Evolutionary conservation across 2,888 invertebrate genomes (phyloP), one percentile per base, ranked within the genome.

Genomic region (Lasioglossum calceatum): DNA sequence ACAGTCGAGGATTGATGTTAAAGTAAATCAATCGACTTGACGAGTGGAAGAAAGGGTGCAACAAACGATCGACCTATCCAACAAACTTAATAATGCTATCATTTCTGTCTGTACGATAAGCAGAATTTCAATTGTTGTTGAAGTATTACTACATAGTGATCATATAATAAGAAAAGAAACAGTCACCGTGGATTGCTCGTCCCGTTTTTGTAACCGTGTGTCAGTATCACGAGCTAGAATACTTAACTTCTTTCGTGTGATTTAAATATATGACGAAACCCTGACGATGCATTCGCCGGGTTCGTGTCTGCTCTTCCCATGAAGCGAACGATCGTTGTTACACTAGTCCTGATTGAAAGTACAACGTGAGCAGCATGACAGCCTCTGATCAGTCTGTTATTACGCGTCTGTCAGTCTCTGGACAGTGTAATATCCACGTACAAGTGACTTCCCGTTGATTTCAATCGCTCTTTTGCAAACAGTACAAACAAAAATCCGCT

Each of bases 341-440:
- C 80, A 72, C 86, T 80, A 83, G 82, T 77, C 85, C 50, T 73
- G 86, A 86, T 86, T 82, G 86, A 80, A 80, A 87, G 87, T 79
- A 73, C 79, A 79, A 82, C 77, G 77, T 47, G 79, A 82, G 54
- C 70, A 74, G 73, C 67, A 67, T 82, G 82, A 67, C 87, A 86
- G 77, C 74, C 79, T 86, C 73, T 82, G 78, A 87, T 86, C 82
- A 86, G 71, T 54, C 67, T 12, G 54, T 44, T 72, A 58, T 74
- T 67, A 82, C 76, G 64, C 76, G 79, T 14, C 87, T 79, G 79
- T 58, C 85, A 77, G 79, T 64, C 74, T 75, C n/a, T 36, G 77
- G 64, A 74, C 83, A 61, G 71, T 78, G 73, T 39, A 58, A 50
- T 64, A 81, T 32, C 64, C 32, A 47, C 44, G 73, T 36, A 50